Evolutionary conservation across 92 coral and sea anemone species (phyloP), one percentile per base, ranked within the genome.

Genomic region (Anthopleura xanthogrammica): DNA sequence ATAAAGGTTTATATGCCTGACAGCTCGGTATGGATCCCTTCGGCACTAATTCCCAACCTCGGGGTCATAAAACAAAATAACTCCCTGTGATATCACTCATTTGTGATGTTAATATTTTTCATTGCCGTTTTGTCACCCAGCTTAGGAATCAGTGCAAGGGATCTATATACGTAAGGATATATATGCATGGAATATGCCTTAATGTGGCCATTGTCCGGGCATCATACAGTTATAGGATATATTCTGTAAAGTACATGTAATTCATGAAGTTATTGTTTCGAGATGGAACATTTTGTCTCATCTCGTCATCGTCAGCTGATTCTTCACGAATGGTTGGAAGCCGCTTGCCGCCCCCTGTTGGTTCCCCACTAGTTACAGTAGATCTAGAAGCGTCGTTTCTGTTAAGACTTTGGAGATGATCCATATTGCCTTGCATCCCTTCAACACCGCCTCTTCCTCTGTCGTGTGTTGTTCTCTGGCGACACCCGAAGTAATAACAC

Each of bases 401-500:
- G 74, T 24, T 36, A 68, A 76, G 11, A 17, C 43, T 14, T 13
- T 76, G 58, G 19, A 24, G 72, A 11, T 55, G 41, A 19, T 56
- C 16, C n/a, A 77, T 22, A 40, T 78, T 56, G 29, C 68, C 70
- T 55, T 78, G 50, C 29, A 16, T 58, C 41, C 43, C 82, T 13
- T 39, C 13, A 48, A 29, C 64, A n/a, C 43, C 16, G 50, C 50
- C 13, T 60, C 12, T 12, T 72, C 40, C 22, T 29, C 36, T 23
- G 72, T 20, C 43, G 74, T 36, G 74, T 13, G 74, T 36, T 24
- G 74, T n/a, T 68, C 74, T 68, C 46, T 68, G 40, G 54, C 78
- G 78, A 36, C 86, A 83, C n/a, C 86, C 64, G 60, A 83, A 83
- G 36, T 83, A 83, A 40, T 73, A 83, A 41, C 76, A 83, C 41